Base-by-base conservation (phyloP, 2,113 vertebrate species). In the Eolophus roseicapilla region DNA sequence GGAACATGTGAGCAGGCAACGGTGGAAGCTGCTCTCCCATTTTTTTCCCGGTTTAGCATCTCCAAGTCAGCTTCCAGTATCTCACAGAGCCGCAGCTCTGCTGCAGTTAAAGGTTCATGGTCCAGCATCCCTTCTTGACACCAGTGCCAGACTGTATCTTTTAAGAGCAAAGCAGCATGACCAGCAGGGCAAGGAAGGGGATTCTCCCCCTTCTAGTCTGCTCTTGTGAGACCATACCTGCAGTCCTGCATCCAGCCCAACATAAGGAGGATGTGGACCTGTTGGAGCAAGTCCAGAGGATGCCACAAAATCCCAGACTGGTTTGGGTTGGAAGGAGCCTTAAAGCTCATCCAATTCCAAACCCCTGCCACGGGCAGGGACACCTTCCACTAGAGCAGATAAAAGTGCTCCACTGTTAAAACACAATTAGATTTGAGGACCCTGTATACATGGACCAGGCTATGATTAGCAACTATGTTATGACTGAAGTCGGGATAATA, bases 71-170 rank as follows among this genome's bases (percentile, higher is more conserved):
- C 68, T 70, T 35, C 43, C 81, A 70, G 11, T 1, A 29, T 17
- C 74, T 63, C 35, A 18, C 0, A 7, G 18, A 17, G 27, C 9
- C 29, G 37, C 64, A 7, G 47, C 67, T 3, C 4, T 2, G 13
- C 74, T 37, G 41, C 64, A 53, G 31, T 23, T 24, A 6, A 44
- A 84, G 39, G 46, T 37, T 35, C 47, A 2, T 0, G 3, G 9
- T 29, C 60, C 88, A 64, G 62, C 43, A 9, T 4, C 80, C n/a
- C 59, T 31, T 63, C 50, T 23, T 5, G n/a, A 35, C 2, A 10
- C 23, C 44, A 37, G 10, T 0, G 3, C 7, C 52, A 57, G 53
- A 17, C 10, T 3, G 0, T 2, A 6, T 2, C 33, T 65, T 12
- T 52, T 19, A 69, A 69, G 33, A 44, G 17, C 33, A 35, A 35